Evolutionary conservation across 92 coral and sea anemone species (phyloP).

Genomic region (Parazoanthus atlanticus): DNA sequence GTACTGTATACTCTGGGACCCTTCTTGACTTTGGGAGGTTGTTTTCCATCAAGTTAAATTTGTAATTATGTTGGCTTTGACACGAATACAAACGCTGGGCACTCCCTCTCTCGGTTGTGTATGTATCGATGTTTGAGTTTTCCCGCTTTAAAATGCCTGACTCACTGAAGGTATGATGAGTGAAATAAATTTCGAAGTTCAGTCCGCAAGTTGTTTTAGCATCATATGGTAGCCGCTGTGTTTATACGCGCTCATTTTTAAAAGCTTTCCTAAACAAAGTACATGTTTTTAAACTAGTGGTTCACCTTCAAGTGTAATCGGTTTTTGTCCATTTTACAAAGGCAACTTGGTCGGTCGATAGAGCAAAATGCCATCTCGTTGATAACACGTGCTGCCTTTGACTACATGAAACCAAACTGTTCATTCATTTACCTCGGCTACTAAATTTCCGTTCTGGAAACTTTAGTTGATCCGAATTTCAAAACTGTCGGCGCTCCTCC

Average conservation of each 20-base stretch:
- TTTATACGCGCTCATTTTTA: not conserved
- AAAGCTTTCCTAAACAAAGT: not conserved
- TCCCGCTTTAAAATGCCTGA: too few species aligned
- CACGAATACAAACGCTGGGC: not conserved
- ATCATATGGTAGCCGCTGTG: too few species aligned
- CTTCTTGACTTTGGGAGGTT: constrained; percentile 10
- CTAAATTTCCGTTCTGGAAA: not conserved
- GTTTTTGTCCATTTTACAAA: not conserved
- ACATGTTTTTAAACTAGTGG: too few species aligned
- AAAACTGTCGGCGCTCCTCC: not conserved
- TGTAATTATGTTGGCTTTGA: not conserved
- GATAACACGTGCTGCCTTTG: not conserved
- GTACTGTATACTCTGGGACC: not conserved
- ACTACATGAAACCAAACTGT: not conserved
- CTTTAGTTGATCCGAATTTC: not conserved
- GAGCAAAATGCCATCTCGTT: not conserved
- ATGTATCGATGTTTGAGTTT: not conserved
- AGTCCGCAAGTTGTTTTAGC: not conserved
- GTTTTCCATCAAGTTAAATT: not conserved
- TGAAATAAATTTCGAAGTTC: not conserved
- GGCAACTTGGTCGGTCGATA: not conserved
- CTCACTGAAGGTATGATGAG: not conserved
- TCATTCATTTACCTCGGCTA: not conserved
- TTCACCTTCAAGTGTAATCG: not conserved
- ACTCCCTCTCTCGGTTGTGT: not conserved